These are phyloP conservation scores for Amphipyra berbera DNA, from an alignment of 2,888 invertebrate species.

Conservation along the genomic window DNA sequence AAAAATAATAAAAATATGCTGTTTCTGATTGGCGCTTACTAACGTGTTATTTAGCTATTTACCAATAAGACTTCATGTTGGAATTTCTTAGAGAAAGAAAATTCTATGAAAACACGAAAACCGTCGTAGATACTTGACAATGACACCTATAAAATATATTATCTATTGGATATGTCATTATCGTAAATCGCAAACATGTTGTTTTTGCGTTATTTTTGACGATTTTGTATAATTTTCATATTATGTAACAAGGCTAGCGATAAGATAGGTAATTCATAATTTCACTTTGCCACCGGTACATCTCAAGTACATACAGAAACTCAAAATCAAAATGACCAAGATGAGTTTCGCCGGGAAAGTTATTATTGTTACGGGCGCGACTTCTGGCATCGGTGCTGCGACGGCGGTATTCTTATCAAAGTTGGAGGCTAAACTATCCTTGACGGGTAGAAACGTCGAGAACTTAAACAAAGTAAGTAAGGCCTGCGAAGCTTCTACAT, in stretches of 20 bases:
- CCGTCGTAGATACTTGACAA: too few relatives aligned
- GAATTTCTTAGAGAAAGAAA: not conserved
- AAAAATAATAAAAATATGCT: not conserved
- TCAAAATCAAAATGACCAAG: slow-evolving; percentile 34
- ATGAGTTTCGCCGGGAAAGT: slow-evolving; percentile 93
- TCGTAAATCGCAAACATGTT: not conserved
- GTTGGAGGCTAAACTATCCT: slow-evolving; percentile 93
- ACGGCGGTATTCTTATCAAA: slow-evolving; percentile 94
- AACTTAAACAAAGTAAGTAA: slow-evolving; percentile 88
- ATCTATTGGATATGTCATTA: too few relatives aligned
- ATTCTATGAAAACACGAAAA: not conserved
- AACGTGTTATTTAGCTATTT: not conserved
- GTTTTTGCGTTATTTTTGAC: slow-evolving; percentile 1
- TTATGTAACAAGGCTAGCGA: slow-evolving; percentile 18
- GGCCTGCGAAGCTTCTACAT: slow-evolving; percentile 76
- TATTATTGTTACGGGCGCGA: slow-evolving; percentile 94
- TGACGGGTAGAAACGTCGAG: slow-evolving; percentile 92
- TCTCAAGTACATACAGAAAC: slow-evolving; percentile 17
- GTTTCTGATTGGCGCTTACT: not conserved
- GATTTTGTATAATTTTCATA: slow-evolving; percentile 17
- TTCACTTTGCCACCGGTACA: not conserved
- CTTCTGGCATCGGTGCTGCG: slow-evolving; percentile 96
- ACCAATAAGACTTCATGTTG: not conserved
- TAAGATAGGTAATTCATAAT: slow-evolving; percentile 59
- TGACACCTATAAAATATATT: too few relatives aligned